Percentiles rank a stretch among this genome's conserved stretches.
These are phyloP conservation scores for Garrulus glandarius DNA, from an alignment of 2,797 vertebrate genomes.

Conservation along the genomic window DNA sequence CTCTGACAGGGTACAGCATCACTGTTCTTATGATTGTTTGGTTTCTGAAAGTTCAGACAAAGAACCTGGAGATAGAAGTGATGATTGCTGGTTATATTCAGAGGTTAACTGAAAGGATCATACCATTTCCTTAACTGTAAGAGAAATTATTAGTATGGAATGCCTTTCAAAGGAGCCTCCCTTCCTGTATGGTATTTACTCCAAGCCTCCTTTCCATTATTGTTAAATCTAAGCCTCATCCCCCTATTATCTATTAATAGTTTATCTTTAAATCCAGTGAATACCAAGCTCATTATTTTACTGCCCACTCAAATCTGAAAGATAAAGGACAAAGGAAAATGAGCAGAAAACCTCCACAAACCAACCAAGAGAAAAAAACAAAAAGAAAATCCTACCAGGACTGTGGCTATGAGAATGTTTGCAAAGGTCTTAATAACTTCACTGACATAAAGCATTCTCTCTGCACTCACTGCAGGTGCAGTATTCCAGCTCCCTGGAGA, in stretches of 20 bases:
- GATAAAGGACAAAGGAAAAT: background rate
- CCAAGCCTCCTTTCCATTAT: background rate
- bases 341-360: background rate
- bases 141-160: background rate
- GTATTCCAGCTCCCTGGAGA: constrained; percentile 27
- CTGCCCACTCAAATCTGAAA: background rate
- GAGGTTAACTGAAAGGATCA: background rate
- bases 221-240: background rate
- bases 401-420: background rate
- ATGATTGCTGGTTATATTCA: background rate
- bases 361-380: background rate
- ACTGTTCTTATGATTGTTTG: background rate
- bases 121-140: background rate
- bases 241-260: background rate
- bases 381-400: background rate
- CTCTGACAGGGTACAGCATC: background rate
- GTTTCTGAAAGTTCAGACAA: background rate
- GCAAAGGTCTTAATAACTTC: constrained; percentile 26
- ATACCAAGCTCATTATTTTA: background rate
- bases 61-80: background rate
- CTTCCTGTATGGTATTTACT: background rate
- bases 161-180: background rate
- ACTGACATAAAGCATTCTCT: constrained; percentile 62
- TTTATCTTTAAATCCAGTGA: background rate
- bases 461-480: constrained; percentile 55